Percentiles rank a stretch among this genome's conserved stretches.
Evolutionary conservation across 2,888 invertebrate genomes (phyloP).

Genomic region (Leptinotarsa juncta): DNA sequence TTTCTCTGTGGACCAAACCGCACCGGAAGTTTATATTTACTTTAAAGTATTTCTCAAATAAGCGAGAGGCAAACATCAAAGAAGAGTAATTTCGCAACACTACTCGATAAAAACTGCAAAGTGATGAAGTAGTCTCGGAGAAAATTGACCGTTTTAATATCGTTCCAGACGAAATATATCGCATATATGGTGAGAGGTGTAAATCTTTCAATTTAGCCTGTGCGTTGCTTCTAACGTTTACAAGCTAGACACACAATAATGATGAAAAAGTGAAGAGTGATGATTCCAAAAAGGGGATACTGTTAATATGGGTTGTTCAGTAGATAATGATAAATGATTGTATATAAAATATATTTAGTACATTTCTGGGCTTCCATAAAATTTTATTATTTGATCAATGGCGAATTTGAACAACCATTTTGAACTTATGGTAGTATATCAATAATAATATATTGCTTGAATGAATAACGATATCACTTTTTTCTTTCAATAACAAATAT

Average conservation of each 20-base stretch:
- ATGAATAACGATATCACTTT: too few relatives aligned
- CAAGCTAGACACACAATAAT: background rate
- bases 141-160: background rate
- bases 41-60: constrained; percentile 11
- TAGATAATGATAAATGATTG: too few relatives aligned
- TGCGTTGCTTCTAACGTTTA: background rate
- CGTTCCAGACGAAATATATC: background rate
- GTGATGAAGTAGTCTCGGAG: constrained; percentile 14
- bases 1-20: background rate
- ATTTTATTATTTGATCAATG: too few relatives aligned
- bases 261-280: background rate
- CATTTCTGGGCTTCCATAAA: too few relatives aligned
- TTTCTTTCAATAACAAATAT: too few relatives aligned
- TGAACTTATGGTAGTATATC: too few relatives aligned
- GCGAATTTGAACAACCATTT: too few relatives aligned
- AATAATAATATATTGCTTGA: too few relatives aligned
- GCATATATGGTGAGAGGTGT: background rate
- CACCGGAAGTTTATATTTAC: constrained; percentile 13
- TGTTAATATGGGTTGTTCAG: too few relatives aligned
- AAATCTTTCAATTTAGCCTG: background rate
- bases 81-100: constrained; percentile 22
- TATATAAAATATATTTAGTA: too few relatives aligned
- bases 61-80: constrained; percentile 27
- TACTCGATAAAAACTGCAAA: constrained; percentile 28
- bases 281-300: background rate